These are phyloP conservation scores for Cervus canadensis DNA, from an alignment of 2,113 vertebrate genomes.

Conservation along the genomic window DNA sequence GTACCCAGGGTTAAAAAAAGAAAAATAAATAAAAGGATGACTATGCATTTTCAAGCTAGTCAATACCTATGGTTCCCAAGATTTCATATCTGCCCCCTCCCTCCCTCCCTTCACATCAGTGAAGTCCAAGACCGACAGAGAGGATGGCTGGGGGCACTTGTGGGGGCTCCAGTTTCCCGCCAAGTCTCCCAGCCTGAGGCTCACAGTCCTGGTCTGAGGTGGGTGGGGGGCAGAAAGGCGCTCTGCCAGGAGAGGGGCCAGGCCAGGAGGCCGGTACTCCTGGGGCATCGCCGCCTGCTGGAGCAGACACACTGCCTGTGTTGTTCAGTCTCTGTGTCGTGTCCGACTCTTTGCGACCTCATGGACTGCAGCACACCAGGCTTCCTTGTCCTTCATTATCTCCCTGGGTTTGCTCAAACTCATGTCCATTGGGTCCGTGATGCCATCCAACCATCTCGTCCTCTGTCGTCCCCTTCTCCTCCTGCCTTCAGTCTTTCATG, in stretches of 20 bases:
- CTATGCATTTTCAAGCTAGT: not conserved
- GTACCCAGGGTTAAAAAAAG: not conserved
- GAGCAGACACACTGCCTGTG: not conserved
- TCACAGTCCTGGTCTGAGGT: not conserved
- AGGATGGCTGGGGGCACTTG: rapidly evolving
- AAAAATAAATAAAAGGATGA: too few relatives aligned
- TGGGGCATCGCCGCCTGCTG: rapidly evolving
- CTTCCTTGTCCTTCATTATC: not conserved
- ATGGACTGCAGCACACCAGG: not conserved
- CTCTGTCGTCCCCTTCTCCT: not conserved
- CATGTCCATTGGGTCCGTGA: not conserved
- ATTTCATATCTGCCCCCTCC: not conserved
- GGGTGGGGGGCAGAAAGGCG: not conserved
- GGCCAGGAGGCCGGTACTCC: not conserved
- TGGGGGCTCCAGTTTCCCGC: not conserved
- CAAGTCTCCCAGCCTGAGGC: not conserved
- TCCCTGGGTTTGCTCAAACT: not conserved
- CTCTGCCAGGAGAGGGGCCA: not conserved
- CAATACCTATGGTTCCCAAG: not conserved
- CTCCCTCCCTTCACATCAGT: not conserved
- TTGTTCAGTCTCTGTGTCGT: not conserved
- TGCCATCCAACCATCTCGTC: not conserved
- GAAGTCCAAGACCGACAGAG: not conserved
- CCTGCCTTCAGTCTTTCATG: not conserved
- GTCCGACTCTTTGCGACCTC: not conserved